Evolutionary conservation across 2,113 vertebrate species (phyloP), one percentile per base, ranked within the genome.

Genomic region (Agapornis roseicollis): DNA sequence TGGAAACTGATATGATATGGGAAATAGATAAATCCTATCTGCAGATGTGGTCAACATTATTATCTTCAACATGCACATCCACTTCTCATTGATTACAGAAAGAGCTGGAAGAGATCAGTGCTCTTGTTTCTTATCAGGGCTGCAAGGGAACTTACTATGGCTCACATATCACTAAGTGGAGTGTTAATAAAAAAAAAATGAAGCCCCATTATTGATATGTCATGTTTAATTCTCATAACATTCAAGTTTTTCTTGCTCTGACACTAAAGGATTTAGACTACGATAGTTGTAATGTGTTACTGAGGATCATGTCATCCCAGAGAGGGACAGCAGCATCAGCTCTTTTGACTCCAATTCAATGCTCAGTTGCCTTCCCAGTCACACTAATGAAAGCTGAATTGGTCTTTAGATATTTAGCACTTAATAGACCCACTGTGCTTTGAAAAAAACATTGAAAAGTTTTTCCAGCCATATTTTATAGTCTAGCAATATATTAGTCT

Each of bases 361-460:
- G 65, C 55, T 58, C 42, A 0, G 16, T 41, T 88, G 60, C 39
- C 23, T 64, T 84, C 41, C 71, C n/a, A 29, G 27, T 53, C 78
- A 63, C 37, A 37, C 46, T 39, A 91, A 87, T 58, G 56, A 79
- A 10, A 85, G 13, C 25, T 80, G 71, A 58, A 73, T 23, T 58
- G 68, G 31, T 39, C 63, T 82, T 95, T 70, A 77, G 79, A 53
- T 93, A 87, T 93, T 94, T 94, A 93, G 58, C 39, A 55, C 44
- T 93, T 89, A 55, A 89, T 64, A 93, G 66, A 65, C n/a, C 56
- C 1, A 0, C 33, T 72, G n/a, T 6, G 12, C 49, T 94, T 76
- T n/a, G 84, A 14, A 46, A 74, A 85, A 80, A 74, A 35, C 14
- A 78, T 37, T 66, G 22, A 86, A 61, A 33, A 88, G 50, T 66